Evolutionary conservation across 2,888 invertebrate genomes (phyloP), one percentile per base, ranked within the genome.

Genomic region (Matsumyia berberina): DNA sequence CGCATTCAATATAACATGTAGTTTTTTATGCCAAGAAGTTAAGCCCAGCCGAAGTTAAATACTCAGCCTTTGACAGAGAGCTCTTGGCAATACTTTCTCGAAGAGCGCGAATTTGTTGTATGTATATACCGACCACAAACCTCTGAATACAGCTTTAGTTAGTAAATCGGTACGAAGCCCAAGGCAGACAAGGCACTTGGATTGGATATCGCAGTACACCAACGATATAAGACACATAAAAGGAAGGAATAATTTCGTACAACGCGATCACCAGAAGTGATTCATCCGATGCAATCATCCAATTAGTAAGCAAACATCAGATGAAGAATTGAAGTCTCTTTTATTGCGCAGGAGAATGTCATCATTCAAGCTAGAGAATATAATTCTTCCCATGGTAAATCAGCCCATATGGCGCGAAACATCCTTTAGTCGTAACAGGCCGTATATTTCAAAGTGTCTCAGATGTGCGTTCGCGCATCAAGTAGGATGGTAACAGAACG

Each of bases 61-160:
- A 91, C 55, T 89, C 90, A n/a, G 88, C 89, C n/a, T 24, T 92
- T 91, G 77, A 91, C 67, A 46, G 90, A 3, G 39, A 51, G 17
- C n/a, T 67, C 2, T n/a, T 58, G 24, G 58, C 29, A 8, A 60
- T 46, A 70, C n/a, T 57, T 57, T 15, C 44, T 70, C 19, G 58
- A 70, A 49, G 46, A 46, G 1, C 57, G 46, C 12, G 7, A 12
- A 2, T 58, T 60, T 17, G 29, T 64, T 2, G 19, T 62, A n/a
- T 2, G 19, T 62, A 1, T 62, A 19, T 49, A 49, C 64, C n/a
- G 64, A 49, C 35, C 64, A 64, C 24, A 53, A 53, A 53, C 55
- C 35, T 12, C 33, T 69, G 9, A 57, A 35, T 2, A 69, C 58
- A 17, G 70, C 58, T 9, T 70, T 60, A 33, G 29, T 12, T 1